phyloP scores from a whole-genome alignment of 1,140 invertebrate genomes.

The Mamestra configurata region DNA sequence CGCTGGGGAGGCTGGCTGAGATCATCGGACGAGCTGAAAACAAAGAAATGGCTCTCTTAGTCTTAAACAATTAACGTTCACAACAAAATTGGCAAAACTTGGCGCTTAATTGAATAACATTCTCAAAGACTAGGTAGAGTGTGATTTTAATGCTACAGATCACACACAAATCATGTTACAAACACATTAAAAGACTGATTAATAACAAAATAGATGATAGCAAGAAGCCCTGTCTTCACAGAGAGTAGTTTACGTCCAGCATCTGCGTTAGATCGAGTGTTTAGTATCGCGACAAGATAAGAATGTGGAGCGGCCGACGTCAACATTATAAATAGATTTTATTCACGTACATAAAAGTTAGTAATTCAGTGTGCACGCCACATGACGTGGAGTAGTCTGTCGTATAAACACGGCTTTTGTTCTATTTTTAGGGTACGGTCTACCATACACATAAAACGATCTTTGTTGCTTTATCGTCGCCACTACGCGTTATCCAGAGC shows the following conservation, averaged over 20 bases:
- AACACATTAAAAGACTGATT: constrained; percentile 24
- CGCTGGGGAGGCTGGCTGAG: constrained; percentile 86
- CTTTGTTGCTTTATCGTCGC: constrained; percentile 54
- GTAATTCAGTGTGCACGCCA: constrained; percentile 68
- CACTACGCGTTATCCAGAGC: constrained; percentile 39
- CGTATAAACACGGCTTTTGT: constrained; percentile 61
- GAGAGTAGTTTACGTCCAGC: constrained; percentile 49
- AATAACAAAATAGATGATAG: constrained; percentile 21
- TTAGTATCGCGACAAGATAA: constrained; percentile 74
- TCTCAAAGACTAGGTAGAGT: too few species aligned
- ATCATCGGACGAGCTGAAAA: constrained; percentile 86
- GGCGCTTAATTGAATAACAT: constrained; percentile 10
- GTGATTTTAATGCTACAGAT: background rate
- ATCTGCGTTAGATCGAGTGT: constrained; percentile 74
- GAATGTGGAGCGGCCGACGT: constrained; percentile 78
- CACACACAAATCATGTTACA: background rate
- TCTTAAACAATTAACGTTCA: background rate
- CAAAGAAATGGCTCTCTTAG: constrained; percentile 52
- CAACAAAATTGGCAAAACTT: constrained; percentile 8
- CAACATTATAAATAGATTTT: constrained; percentile 84
- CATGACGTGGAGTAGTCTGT: constrained; percentile 61
- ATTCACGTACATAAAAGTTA: constrained; percentile 72
- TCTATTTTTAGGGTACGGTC: constrained; percentile 57
- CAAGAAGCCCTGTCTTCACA: background rate
- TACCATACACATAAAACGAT: constrained; percentile 54